A percentile compares a stretch with the other conserved stretches of the same genome.
phyloP scores from a whole-genome alignment of 2,888 invertebrate species.

The Brassicogethes aeneus region DNA sequence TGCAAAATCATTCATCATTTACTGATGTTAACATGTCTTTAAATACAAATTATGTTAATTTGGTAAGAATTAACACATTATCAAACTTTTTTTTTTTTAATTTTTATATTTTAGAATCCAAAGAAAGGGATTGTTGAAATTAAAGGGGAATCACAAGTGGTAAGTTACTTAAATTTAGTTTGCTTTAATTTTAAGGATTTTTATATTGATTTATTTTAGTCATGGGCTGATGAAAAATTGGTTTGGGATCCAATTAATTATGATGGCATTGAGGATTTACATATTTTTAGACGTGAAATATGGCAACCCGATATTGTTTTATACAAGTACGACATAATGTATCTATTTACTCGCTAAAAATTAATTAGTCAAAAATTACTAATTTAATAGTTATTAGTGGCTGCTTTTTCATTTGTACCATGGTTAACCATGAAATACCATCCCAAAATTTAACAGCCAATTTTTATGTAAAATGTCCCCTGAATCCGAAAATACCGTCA shows the following conservation, averaged over 20 bases:
- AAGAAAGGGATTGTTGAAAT: constrained; percentile 29
- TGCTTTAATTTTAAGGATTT: neutral
- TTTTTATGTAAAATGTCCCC: too few relatives aligned
- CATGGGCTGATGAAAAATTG: constrained; percentile 54
- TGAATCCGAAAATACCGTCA: too few relatives aligned
- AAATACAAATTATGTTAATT: constrained; percentile 22
- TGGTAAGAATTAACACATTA: constrained; percentile 25
- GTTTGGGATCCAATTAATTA: constrained; percentile 52
- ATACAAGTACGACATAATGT: constrained; percentile 30
- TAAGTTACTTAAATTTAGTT: too few relatives aligned
- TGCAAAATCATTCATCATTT: constrained; percentile 20
- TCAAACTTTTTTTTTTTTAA: neutral
- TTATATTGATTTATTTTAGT: constrained; percentile 36
- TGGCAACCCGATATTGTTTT: constrained; percentile 51
- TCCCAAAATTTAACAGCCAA: too few relatives aligned
- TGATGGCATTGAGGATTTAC: constrained; percentile 43
- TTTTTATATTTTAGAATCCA: constrained; percentile 33
- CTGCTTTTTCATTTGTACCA: too few relatives aligned
- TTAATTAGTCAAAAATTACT: too few relatives aligned
- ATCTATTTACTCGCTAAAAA: constrained; percentile 3
- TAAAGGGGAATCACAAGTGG: constrained; percentile 39
- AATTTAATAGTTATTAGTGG: too few relatives aligned
- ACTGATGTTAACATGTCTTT: constrained; percentile 28
- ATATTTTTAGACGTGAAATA: constrained; percentile 47
- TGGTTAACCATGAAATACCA: too few relatives aligned